Base-by-base conservation (phyloP, 2,113 vertebrate genomes). In the Poeciliopsis turrubarensis region DNA sequence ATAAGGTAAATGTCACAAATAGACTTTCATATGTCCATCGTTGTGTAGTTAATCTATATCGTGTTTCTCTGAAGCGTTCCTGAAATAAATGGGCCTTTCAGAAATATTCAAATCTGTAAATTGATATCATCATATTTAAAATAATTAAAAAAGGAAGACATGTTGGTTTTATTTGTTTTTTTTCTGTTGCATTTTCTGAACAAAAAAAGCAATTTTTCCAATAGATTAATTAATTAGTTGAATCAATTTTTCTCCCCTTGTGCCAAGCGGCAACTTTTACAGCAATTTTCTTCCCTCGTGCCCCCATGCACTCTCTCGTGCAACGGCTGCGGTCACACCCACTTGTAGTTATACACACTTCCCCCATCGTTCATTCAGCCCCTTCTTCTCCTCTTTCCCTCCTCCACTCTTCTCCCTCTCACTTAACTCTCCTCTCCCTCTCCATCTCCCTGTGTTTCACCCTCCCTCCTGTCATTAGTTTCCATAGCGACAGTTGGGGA, bases 401-500 rank as follows among this genome's bases (percentile, higher is more conserved):
- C 86, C 73, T 80, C 71, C 84, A 70, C 78, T 86, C 87, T 32
- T 68, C 85, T 79, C 84, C 72, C 78, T 75, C 89, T 85, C 90
- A 81, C 85, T 90, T 86, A 75, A 90, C 76, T 87, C 65, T 76
- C 63, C 77, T 74, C 77, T 81, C 85, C 68, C 72, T 71, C 77
- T 69, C 67, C 71, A 75, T 79, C 77, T 34, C 64, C 76, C 65
- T 10, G 22, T 39, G 30, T 39, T 72, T 61, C 5, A 37, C 26
- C 37, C 54, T 70, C 65, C 54, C 82, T 67, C 72, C 79, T 61
- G 90, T 92, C 94, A 95, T 96, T 96, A 95, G 96, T 98, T 96
- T 94, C 96, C 95, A 96, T 97, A 95, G 96, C 82, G 95, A 98
- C 95, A 84, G 80, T 68, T 87, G 92, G 84, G 92, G 93, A 89